Evolutionary conservation across 2,888 invertebrate genomes (phyloP).

Genomic region (Nephrocerus scutellatus): DNA sequence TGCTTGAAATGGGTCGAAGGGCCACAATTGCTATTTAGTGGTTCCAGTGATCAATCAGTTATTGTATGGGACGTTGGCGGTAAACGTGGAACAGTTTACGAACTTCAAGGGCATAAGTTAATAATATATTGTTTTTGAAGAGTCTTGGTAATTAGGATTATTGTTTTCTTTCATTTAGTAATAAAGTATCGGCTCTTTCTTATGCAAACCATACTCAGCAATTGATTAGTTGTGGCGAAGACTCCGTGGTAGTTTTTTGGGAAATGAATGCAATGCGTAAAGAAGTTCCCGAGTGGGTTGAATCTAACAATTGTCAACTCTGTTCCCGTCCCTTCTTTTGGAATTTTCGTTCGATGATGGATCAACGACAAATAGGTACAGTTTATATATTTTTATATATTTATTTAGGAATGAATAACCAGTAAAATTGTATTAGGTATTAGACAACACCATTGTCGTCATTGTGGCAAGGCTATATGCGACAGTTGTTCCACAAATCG

Average conservation of each 20-base stretch:
- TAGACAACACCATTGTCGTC: slow-evolving; percentile 84
- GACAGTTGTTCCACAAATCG: slow-evolving; percentile 83
- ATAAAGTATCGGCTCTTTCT: slow-evolving; percentile 83
- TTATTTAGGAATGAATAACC: neutral
- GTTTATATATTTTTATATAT: neutral
- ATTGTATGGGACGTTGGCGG: slow-evolving; percentile 99
- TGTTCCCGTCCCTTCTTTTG: slow-evolving; percentile 97
- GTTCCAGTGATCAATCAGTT: slow-evolving; percentile 90
- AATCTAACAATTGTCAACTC: slow-evolving; percentile 88
- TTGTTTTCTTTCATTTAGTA: slow-evolving; percentile 56
- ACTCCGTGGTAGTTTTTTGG: slow-evolving; percentile 89
- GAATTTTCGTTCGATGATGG: slow-evolving; percentile 98
- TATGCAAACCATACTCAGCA: slow-evolving; percentile 74
- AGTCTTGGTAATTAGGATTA: neutral
- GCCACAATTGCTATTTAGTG: slow-evolving; percentile 87
- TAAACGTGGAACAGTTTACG: slow-evolving; percentile 91
- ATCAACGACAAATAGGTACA: slow-evolving; percentile 79
- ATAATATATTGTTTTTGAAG: slow-evolving; percentile 16
- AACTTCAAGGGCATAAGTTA: slow-evolving; percentile 87
- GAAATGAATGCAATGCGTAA: slow-evolving; percentile 82
- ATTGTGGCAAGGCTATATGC: slow-evolving; percentile 95
- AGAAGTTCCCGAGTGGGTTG: slow-evolving; percentile 94
- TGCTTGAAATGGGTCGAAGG: slow-evolving; percentile 90
- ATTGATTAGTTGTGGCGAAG: slow-evolving; percentile 84
- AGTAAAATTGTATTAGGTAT: slow-evolving; percentile 46